Evolutionary conservation across 1,140 invertebrate species (phyloP), one percentile per base, ranked within the genome.

Genomic region (Macrotrachela quadricornifera): DNA sequence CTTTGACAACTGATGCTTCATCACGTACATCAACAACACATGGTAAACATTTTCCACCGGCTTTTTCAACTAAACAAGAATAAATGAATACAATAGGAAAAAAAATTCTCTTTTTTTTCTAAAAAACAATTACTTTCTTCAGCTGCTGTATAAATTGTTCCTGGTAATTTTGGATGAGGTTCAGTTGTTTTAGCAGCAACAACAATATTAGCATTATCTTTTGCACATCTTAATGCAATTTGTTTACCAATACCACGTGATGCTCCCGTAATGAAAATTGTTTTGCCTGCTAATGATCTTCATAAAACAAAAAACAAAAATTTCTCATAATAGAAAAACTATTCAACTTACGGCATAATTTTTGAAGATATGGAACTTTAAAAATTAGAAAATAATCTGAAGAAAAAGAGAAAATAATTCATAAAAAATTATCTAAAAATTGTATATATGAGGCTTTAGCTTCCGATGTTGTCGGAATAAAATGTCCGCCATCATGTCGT

Each of bases 181-280:
- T 85, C 79, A 1, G 81, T 82, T n/a, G 88, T 96, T 76, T 95
- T 96, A 0, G 88, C 88, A 51, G 86, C 87, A 59, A 95, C 78
- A 10, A 92, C 79, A 61, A 96, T 75, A 71, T 94, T 94, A 0
- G 87, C 88, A 12, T 68, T 68, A 80, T 97, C 91, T 65, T 62
- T 64, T n/a, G 73, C 74, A 45, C 69, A 49, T 9, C 53, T 13
- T 14, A 96, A 63, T 11, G 88, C 92, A 59, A 97, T 96, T 41
- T 79, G 83, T 70, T 94, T 91, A 8, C 92, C 92, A 64, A 99
- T 99, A 45, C 92, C 92, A 59, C 92, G 75, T 56, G 86, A 94
- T 14, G 85, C 91, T 30, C 92, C 92, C 17, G 90, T 91, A 54
- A 97, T 87, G 61, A 96, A 91, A 36, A 94, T 66, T 8, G 88